A percentile compares a stretch with the other conserved stretches of the same genome.
phyloP scores from a whole-genome alignment of 2,113 vertebrate species.

The Xerus inauris region DNA sequence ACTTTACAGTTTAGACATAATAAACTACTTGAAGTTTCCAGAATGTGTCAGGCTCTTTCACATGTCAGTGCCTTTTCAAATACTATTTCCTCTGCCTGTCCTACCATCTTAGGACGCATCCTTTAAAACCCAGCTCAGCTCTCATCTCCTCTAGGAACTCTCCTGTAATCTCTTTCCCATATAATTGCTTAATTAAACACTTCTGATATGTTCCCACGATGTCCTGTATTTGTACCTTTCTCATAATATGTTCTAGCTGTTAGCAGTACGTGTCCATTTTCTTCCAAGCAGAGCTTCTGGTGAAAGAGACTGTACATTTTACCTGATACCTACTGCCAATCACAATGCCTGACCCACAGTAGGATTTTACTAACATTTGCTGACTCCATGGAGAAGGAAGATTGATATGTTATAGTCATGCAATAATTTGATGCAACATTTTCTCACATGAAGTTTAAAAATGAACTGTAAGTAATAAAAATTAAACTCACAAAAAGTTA shows the following conservation, averaged over 20 bases:
- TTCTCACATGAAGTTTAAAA: constrained; percentile 20
- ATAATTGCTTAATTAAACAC: constrained; percentile 15
- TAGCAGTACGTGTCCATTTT: not conserved
- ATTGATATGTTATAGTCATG: not conserved
- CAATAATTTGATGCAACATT: not conserved
- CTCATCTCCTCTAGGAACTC: not conserved
- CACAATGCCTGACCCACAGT: not conserved
- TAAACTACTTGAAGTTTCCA: constrained; percentile 17
- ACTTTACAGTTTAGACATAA: not conserved
- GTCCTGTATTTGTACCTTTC: not conserved
- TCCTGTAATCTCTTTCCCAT: not conserved
- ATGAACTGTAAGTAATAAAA: constrained; percentile 48
- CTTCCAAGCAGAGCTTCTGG: not conserved
- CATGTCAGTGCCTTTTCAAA: not conserved
- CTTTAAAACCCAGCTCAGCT: not conserved
- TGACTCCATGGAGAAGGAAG: not conserved
- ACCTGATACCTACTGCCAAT: not conserved
- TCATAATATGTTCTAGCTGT: not conserved
- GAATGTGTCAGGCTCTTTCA: not conserved
- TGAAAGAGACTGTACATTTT: not conserved
- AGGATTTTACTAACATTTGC: not conserved
- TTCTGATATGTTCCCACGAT: not conserved
- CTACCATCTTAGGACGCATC: not conserved
- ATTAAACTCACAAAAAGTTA: constrained; percentile 57
- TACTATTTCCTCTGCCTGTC: not conserved